Base-by-base conservation (phyloP, 1,140 invertebrate species). In the Sycophila sp. region DNA sequence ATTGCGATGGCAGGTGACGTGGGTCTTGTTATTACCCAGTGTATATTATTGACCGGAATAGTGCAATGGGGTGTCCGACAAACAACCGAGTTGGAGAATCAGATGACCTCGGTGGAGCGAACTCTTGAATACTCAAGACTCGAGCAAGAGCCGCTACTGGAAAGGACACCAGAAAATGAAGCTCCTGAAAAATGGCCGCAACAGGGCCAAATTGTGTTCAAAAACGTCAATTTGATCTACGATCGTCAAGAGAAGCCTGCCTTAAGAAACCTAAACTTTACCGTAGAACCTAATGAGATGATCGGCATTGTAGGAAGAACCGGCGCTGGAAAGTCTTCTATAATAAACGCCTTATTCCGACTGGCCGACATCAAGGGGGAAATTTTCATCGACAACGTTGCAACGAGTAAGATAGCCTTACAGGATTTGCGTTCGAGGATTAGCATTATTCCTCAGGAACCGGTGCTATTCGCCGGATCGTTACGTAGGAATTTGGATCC, bases 391-490 rank as follows among this genome's bases (percentile, higher is more conserved):
- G 94, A 95, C 78, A 88, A 87, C 10, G 87, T 93, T 6, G 86
- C 90, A 68, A 91, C 89, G 22, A 86, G 82, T 5, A 76, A 85
- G 45, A 77, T 91, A 79, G 88, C 91, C 0, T 78, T 93, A 10
- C 90, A 92, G 71, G 90, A 92, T 78, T 86, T 94, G 34, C 87
- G 95, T 51, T 91, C 90, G 62, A 92, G 91, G 77, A 88, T 97
- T 59, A 94, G 94, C 38, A 95, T 96, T 76, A 96, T 97, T 71
- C 94, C 95, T 17, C 95, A 96, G 85, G 94, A 93, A 71, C 94
- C 95, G 0, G 92, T 96, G 13, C 83, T 96, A 28, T 96, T 96
- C 80, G 92, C 90, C 0, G 94, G 93, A 51, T 92, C 91, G 28
- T 89, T 96, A 83, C 86, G 94, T 7, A 90, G 90, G 77, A 96